Evolutionary conservation across 2,797 vertebrate species (phyloP), one percentile per base, ranked within the genome.

Genomic region (Fringilla coelebs): DNA sequence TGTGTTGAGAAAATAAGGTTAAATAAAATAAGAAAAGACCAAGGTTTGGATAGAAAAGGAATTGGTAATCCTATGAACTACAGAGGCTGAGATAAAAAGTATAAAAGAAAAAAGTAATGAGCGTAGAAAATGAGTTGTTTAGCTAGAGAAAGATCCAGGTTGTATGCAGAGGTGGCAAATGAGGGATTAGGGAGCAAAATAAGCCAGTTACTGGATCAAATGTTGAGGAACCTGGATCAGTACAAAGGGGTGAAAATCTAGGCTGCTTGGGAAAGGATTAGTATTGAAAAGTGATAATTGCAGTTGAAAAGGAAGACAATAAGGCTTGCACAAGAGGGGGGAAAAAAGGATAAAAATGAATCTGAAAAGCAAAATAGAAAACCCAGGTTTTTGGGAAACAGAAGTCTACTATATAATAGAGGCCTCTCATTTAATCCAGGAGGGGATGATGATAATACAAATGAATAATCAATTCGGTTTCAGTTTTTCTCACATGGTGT

Each of bases 181-280:
- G 46, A 88, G n/a, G 74, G 55, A 61, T 87, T 86, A 93, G 61
- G 73, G 67, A 31, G 57, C 90, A 77, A 93, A 85, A 90, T 86
- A 79, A 96, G 38, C 61, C 57, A 90, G 73, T 94, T 90, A 76
- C 21, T 91, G 74, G 83, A 92, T 91, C 55, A 87, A 80, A 89
- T 72, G 49, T 63, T 85, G 52, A 94, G 31, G 67, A 92, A 91
- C 92, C 78, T 96, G 57, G 18, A 95, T 95, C 67, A 80, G 13
- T 86, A 89, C 40, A 93, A 94, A 96, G 43, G 25, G 46, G 15
- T 94, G 83, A 80, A 85, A 89, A 91, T 92, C 38, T 82, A 75
- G 85, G 75, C 79, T 89, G 57, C 73, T 95, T 96, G 83, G 26
- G 48, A 71, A 94, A 94, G 91, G 93, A 96, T 97, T 97, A 92